A percentile compares a stretch with the other conserved stretches of the same genome.
phyloP scores from a whole-genome alignment of 2,113 vertebrate species.

The Melanotaenia duboulayi region DNA sequence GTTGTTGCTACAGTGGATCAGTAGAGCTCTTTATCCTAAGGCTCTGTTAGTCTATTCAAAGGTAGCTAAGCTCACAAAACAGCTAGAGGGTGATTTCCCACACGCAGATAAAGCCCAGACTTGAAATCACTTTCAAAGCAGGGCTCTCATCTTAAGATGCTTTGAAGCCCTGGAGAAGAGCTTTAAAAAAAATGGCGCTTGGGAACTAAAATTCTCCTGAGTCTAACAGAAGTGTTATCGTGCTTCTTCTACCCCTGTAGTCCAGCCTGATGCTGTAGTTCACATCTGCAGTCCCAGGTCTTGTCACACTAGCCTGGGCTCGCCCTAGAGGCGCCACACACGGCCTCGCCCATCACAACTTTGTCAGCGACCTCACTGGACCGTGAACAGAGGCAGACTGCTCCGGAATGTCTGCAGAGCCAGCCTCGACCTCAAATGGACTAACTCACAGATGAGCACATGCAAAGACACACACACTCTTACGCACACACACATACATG shows the following conservation, averaged over 20 bases:
- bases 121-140: conserved; percentile 79
- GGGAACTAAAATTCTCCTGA: conserved; percentile 52
- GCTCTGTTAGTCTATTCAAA: conserved; percentile 75
- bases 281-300: conserved; percentile 26
- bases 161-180: conserved; percentile 73
- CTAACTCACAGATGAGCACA: conserved; percentile 49
- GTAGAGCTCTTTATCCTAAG: conserved; percentile 72
- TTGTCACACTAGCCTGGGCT: conserved; percentile 42
- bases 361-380: conserved; percentile 79
- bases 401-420: conserved; percentile 73
- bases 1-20: conserved; percentile 55
- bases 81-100: conserved; percentile 77
- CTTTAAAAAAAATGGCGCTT: conserved; percentile 28
- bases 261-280: conserved; percentile 38
- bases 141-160: conserved; percentile 63
- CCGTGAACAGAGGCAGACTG: conserved; percentile 76
- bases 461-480: conserved; percentile 35
- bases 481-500: conserved; percentile 20
- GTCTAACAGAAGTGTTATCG: conserved; percentile 41
- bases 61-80: conserved; percentile 78
- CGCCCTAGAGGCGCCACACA: conserved; percentile 72
- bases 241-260: conserved; percentile 24
- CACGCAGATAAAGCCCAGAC: conserved; percentile 74
- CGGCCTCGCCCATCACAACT: conserved; percentile 58
- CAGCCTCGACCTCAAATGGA: conserved; percentile 68